phyloP scores from a whole-genome alignment of 2,888 invertebrate genomes.

The Scaptomyza cyrtandrae region DNA sequence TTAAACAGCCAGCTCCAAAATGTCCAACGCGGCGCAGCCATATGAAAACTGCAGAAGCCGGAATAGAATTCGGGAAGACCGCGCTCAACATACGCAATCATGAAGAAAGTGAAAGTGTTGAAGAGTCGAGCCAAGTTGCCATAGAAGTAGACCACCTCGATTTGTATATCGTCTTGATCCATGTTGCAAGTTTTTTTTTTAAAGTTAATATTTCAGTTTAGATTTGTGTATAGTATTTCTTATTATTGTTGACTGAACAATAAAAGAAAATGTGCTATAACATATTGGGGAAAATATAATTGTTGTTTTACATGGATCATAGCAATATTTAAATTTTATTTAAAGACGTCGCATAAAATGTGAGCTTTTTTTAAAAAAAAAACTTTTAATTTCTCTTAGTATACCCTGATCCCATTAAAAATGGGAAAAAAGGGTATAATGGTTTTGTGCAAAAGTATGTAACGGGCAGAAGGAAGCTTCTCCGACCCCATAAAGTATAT shows the following conservation, averaged over 20 bases:
- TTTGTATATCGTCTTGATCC: background rate
- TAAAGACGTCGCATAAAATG: too few relatives aligned
- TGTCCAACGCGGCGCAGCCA: conserved; percentile 3
- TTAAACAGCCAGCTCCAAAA: background rate
- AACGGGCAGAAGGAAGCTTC: too few relatives aligned
- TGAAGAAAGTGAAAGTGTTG: conserved; percentile 18
- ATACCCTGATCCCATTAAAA: too few relatives aligned
- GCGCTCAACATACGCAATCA: conserved; percentile 55
- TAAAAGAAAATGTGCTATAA: background rate
- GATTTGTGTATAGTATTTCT: background rate
- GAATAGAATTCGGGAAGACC: conserved; percentile 47
- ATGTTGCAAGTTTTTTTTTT: background rate
- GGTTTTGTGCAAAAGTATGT: too few relatives aligned
- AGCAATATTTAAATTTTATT: too few relatives aligned
- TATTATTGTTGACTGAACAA: background rate
- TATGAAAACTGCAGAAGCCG: conserved; percentile 45
- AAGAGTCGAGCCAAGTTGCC: conserved; percentile 33
- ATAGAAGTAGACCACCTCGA: conserved; percentile 28
- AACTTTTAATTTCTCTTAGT: too few relatives aligned
- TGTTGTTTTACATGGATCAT: too few relatives aligned
- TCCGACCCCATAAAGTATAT: too few relatives aligned
- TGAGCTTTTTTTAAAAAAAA: too few relatives aligned
- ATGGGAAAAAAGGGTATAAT: too few relatives aligned
- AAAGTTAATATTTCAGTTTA: conserved; percentile 4
- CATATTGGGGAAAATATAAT: background rate